phyloP scores from a whole-genome alignment of 2,113 vertebrate species.

The Nematolebias whitei region DNA sequence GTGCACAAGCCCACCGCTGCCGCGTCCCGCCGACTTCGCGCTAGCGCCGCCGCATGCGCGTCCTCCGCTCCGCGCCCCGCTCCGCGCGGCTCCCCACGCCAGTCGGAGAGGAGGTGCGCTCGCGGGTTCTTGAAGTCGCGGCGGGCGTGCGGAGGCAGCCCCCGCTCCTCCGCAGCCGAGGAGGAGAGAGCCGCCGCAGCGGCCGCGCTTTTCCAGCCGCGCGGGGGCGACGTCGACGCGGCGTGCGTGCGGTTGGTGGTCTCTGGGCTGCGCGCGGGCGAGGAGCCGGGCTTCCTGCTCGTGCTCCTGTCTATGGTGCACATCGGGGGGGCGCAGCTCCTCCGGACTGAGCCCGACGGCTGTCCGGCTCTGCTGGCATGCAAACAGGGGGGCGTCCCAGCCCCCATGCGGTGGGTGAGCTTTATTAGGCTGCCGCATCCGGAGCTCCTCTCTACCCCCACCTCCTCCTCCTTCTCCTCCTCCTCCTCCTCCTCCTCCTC shows the following conservation, averaged over 20 bases:
- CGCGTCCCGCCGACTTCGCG: slow-evolving; percentile 84
- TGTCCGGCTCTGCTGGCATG: slow-evolving; percentile 91
- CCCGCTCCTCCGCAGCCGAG: slow-evolving; percentile 58
- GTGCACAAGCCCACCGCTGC: slow-evolving; percentile 85
- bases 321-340: slow-evolving; percentile 84
- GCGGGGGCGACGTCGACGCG: slow-evolving; percentile 86
- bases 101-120: slow-evolving; percentile 78
- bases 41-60: slow-evolving; percentile 86
- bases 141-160: slow-evolving; percentile 73
- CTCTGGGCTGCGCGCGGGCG: slow-evolving; percentile 55
- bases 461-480: slow-evolving; percentile 44
- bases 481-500: slow-evolving; percentile 76
- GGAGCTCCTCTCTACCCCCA: slow-evolving; percentile 91
- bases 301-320: slow-evolving; percentile 92
- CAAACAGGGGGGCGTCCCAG: slow-evolving; percentile 91
- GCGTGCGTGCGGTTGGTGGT: slow-evolving; percentile 70
- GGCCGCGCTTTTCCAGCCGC: slow-evolving; percentile 85
- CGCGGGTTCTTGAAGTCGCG: slow-evolving; percentile 75
- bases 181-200: slow-evolving; percentile 77
- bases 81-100: slow-evolving; percentile 79
- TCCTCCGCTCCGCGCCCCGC: slow-evolving; percentile 70
- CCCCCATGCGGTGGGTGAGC: slow-evolving; percentile 93
- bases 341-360: slow-evolving; percentile 87
- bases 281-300: slow-evolving; percentile 84
- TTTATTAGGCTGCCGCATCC: slow-evolving; percentile 92